Percentiles rank a stretch among this genome's conserved stretches.
Evolutionary conservation across 2,113 vertebrate genomes (phyloP).

Genomic region (Arvicanthis niloticus): DNA sequence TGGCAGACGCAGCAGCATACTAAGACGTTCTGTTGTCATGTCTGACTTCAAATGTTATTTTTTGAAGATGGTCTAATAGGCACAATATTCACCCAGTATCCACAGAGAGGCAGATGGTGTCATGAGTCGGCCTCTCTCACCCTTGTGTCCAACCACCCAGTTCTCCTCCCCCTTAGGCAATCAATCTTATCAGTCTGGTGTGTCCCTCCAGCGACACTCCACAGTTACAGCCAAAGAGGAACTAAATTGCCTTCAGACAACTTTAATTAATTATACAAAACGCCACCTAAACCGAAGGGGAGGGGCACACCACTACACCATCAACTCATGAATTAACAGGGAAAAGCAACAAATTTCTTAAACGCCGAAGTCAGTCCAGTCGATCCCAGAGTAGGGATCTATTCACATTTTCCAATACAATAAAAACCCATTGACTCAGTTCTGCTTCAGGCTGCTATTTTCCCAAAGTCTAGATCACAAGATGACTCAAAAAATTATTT

Average conservation of each 20-base stretch:
- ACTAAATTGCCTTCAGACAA: conserved; percentile 26
- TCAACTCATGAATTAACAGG: background rate
- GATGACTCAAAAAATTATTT: conserved; percentile 23
- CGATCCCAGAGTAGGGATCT: background rate
- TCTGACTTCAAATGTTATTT: conserved; percentile 74
- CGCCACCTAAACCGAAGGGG: background rate
- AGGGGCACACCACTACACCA: background rate
- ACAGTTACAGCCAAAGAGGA: conserved; percentile 28
- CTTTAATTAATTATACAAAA: conserved; percentile 43
- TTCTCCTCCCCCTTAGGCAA: background rate
- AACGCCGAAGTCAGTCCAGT: conserved; percentile 28
- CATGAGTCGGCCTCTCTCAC: background rate
- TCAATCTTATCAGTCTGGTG: background rate
- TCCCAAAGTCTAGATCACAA: conserved; percentile 24
- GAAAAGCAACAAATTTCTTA: background rate
- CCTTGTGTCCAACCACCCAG: background rate
- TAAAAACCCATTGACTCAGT: conserved; percentile 47
- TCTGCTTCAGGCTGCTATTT: conserved; percentile 62
- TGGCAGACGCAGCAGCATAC: conserved; percentile 54
- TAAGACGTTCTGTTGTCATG: conserved; percentile 72
- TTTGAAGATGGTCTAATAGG: conserved; percentile 61
- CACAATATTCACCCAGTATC: conserved; percentile 9
- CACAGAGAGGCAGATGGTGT: background rate
- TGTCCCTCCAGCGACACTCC: background rate
- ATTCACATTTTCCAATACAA: conserved; percentile 71